Base-by-base conservation (phyloP, 2,113 vertebrate genomes). In the Oplegnathus fasciatus region DNA sequence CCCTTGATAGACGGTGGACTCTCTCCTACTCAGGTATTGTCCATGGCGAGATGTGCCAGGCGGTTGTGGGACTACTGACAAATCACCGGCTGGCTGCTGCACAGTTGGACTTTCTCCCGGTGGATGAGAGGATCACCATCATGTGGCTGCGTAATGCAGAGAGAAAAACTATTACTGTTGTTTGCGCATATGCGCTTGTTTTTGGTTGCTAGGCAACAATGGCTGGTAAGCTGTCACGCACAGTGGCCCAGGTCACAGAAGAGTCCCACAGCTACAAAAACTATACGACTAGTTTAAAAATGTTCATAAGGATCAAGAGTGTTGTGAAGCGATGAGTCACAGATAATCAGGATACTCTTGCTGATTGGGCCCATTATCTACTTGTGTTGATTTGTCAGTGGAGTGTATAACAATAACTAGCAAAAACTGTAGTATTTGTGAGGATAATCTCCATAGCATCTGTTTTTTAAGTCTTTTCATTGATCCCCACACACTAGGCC, bases 41-140 rank as follows among this genome's bases (percentile, higher is more conserved):
- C 80, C 78, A 80, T 50, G 40, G 75, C 42, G 48, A 75, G 52
- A 76, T 17, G 28, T 80, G 88, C 82, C 77, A 85, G 74, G 55
- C 46, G 9, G 82, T 52, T 80, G 67, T 83, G 40, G 66, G 52
- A 78, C 78, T 72, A 85, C 46, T 85, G 82, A 90, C 68, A 88
- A 88, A 90, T 88, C 84, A 88, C 72, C 8, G 5, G 30, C 84
- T 83, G 67, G 78, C 66, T 75, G 71, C 75, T 84, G 67, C 78
- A 82, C 75, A 83, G 78, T 40, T 88, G 65, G 80, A 76, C 62
- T 65, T 73, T 76, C 70, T 86, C 84, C 80, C 34, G 42, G 78
- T 58, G 74, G 83, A 79, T 79, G 52, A 74, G 57, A 85, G 73
- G 73, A 57, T 79, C 65, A 79, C 44, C 50, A 52, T 83, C 82